Evolutionary conservation across 2,888 invertebrate genomes (phyloP), one percentile per base, ranked within the genome.

Genomic region (Mesoligia furuncula): DNA sequence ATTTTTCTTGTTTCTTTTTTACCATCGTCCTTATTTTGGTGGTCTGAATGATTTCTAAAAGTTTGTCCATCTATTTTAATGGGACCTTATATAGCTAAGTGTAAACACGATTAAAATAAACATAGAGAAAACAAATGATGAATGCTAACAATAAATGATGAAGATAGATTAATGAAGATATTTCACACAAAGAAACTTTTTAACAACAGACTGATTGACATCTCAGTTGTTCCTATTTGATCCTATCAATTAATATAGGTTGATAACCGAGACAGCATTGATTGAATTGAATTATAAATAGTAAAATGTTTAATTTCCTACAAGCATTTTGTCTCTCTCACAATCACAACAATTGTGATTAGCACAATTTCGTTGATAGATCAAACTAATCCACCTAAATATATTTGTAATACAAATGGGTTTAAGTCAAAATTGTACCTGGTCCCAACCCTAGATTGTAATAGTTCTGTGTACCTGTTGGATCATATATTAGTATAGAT

Each of bases 401-500:
- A 61, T 39, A 36, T 24, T 42, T 20, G 17, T 24, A 17, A 13
- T 24, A 36, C n/a, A n/a, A 31, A 9, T 57, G 17, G 13, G 13
- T 24, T 54, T 6, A 57, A 17, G 74, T 57, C 74, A 13, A 57
- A 36, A 74, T 42, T 31, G 3, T 9, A n/a, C n/a, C 6, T 17
- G 27, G 20, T 15, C 13, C 20, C 8, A 15, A 31, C 3, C 27
- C 24, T 77, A n/a, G 24, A 1, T 24, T 24, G 15, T 76, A 77
- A 77, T 51, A 61, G 31, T 27, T 24, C 11, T 48, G 24, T 27
- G 17, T 51, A 31, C 27, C 62, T 77, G 77, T 51, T 51, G 75
- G 48, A 61, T 31, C 8, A 24, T 42, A 51, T 62, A 62, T 39
- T 27, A 27, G 24, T 54, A 51, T 5, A 73, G 7, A 13, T 75